A percentile compares a stretch with the other conserved stretches of the same genome.
Evolutionary conservation across 2,113 vertebrate genomes (phyloP).

Genomic region (Glaucidium brasilianum): DNA sequence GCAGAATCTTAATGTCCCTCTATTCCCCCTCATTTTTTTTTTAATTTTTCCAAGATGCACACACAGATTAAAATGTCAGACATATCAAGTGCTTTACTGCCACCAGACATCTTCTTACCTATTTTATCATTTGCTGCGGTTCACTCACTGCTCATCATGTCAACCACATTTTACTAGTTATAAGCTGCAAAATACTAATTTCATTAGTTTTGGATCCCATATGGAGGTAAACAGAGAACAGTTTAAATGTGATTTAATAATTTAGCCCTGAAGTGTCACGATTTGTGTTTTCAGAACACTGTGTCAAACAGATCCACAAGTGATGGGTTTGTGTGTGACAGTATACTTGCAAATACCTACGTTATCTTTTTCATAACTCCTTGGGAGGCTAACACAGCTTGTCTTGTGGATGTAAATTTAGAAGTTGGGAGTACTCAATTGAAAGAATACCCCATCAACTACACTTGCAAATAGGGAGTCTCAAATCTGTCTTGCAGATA

Average conservation of each 20-base stretch:
- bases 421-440: neutral
- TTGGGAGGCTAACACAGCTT: neutral
- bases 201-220: neutral
- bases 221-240: neutral
- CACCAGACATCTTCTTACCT: neutral
- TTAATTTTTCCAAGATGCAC: neutral
- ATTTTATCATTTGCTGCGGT: neutral
- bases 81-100: neutral
- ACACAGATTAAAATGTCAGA: neutral
- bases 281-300: neutral
- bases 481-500: neutral
- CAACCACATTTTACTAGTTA: neutral
- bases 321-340: neutral
- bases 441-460: neutral
- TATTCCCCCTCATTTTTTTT: neutral
- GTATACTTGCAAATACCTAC: neutral
- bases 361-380: neutral
- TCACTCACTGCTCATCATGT: neutral
- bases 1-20: neutral
- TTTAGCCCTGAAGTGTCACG: neutral
- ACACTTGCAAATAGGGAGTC: neutral
- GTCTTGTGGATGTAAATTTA: neutral
- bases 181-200: neutral
- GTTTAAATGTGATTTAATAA: neutral
- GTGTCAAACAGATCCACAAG: neutral